Evolutionary conservation across 2,888 invertebrate species (phyloP), one percentile per base, ranked within the genome.

Genomic region (Hypena proboscidalis): DNA sequence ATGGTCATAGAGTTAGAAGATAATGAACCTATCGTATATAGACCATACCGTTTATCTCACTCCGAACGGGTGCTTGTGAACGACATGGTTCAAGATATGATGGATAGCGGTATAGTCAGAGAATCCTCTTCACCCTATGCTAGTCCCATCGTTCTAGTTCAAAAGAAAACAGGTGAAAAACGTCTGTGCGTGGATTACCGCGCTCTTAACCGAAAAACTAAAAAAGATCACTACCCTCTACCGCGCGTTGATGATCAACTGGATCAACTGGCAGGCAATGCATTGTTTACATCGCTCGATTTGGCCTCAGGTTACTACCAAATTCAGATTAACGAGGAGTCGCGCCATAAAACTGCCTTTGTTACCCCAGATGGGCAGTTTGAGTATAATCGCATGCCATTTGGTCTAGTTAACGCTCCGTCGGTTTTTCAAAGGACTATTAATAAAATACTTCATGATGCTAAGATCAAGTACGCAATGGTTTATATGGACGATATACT

Each of bases 1-100:
- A 35, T 35, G 35, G 9, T 17, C 1, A 35, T 35, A 9, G 26
- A 35, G 8, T 11, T 35, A 1, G 9, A 35, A 8, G 23, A 35
- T 5, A 5, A 25, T 15, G 17, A 35, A 11, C 35, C 35, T 2
- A 19, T 35, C 1, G 35, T 26, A 1, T 35, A 35, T 7, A 8
- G 35, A 7, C 35, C 26, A 0, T 35, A 35, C 19, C 13, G 35
- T 1, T 1, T 35, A 8, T 35, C 35, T 0, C 7, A 23, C 11
- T 4, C 23, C 4, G 35, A 35, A 6, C 7, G 35, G 3, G 8
- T 7, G 2, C 11, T 8, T 4, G 17, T 30, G 7, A 7, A 6
- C 7, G 8, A 14, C 3, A 30, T 30, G 29, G 29, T 25, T 9
- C n/a, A n/a, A n/a, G n/a, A n/a, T n/a, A n/a, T n/a, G n/a, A n/a